Evolutionary conservation across 2,113 vertebrate species (phyloP), one percentile per base, ranked within the genome.

Genomic region (Proteles cristata): DNA sequence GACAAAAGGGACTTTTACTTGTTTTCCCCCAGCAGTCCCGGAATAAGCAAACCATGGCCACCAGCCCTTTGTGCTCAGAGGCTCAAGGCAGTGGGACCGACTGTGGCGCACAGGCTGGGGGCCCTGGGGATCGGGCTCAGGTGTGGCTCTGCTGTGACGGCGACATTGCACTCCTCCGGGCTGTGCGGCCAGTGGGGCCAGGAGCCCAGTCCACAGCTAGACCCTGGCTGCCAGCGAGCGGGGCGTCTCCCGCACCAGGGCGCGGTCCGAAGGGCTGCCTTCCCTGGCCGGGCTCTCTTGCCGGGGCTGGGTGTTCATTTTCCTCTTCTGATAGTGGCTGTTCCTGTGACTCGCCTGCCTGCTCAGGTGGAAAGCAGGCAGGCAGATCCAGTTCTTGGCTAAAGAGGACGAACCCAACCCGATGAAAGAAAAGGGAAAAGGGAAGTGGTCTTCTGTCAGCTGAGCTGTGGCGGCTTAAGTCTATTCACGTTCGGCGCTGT

Each of bases 21-120:
- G 98, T 98, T 98, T 97, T 98, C 97, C 98, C 98, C 98, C 98
- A 98, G 98, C 99, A 99, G 98, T 99, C 98, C 98, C 97, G 98
- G 98, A 98, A 99, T 73, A 99, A 97, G 98, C 98, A 98, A 96
- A 99, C 98, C 98, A 99, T 98, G 98, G 97, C 93, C 97, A 96
- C 93, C n/a, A 31, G 69, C 94, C 88, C 97, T 98, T 1, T 23
- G 95, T 0, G 96, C 97, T 97, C 92, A 4, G 26, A 81, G 55
- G 88, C 93, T 89, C 97, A 4, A 48, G 96, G 94, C 73, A 96
- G 97, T 85, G 53, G 88, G 96, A 80, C 0, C 12, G 74, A 84
- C 77, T 0, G 39, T 85, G 9, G 2, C 26, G 31, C 93, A 33
- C 0, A 3, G 3, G 88, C 19, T 83, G 0, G 14, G 14, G 76